Evolutionary conservation across 2,113 vertebrate genomes (phyloP).

Genomic region (Dasyprocta punctata): DNA sequence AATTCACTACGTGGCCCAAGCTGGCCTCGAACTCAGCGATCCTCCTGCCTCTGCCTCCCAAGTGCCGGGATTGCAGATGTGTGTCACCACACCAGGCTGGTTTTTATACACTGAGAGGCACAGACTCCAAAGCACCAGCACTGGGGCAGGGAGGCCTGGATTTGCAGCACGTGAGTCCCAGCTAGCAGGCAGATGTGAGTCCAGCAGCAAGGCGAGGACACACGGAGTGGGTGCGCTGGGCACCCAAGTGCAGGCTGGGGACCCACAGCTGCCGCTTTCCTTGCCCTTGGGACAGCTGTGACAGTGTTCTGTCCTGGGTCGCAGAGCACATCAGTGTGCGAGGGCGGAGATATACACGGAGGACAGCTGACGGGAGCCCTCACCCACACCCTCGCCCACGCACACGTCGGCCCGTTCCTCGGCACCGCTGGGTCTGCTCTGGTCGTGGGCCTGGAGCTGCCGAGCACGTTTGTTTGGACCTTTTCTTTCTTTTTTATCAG

Average conservation of each 20-base stretch:
- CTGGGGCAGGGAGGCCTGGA: too few species aligned
- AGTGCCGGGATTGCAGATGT: background rate
- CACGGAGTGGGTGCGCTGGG: too few species aligned
- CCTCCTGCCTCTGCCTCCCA: background rate
- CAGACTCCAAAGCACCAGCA: background rate
- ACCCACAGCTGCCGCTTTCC: constrained; percentile 44
- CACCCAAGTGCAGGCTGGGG: background rate
- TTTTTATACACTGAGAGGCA: background rate
- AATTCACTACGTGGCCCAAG: background rate
- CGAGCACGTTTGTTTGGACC: constrained; percentile 45
- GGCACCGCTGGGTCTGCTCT: constrained; percentile 20
- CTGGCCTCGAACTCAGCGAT: background rate
- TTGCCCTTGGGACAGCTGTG: constrained; percentile 51
- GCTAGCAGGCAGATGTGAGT: background rate
- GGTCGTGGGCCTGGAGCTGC: background rate
- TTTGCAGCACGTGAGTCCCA: too few species aligned
- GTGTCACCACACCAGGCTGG: background rate
- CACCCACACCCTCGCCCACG: background rate
- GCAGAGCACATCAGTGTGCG: constrained; percentile 43
- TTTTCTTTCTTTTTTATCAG: background rate
- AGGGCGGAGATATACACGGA: constrained; percentile 54
- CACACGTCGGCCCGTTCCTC: background rate
- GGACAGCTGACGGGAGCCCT: constrained; percentile 48
- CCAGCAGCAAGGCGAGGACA: accelerated
- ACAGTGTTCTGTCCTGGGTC: constrained; percentile 55